Evolutionary conservation across 2,113 vertebrate species (phyloP).

Genomic region (Gopherus flavomarginatus): DNA sequence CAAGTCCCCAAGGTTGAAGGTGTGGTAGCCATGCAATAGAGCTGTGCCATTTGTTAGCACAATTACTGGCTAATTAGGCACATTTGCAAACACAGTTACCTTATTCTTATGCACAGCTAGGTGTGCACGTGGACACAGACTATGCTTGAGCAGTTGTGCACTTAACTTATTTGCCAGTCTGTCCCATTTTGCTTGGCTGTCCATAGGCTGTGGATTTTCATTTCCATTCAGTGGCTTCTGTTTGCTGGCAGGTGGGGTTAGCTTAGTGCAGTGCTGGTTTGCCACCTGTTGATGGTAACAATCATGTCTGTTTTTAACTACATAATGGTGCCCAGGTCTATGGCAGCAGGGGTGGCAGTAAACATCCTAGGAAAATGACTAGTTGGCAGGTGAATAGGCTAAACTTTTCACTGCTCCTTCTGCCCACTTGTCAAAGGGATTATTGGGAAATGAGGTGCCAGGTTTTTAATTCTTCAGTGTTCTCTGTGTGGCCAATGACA

Average conservation of each 20-base stretch:
- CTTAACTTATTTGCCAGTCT: neutral
- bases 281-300: neutral
- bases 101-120: fast-evolving
- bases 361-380: neutral
- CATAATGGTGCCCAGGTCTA: neutral
- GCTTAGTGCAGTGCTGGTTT: neutral
- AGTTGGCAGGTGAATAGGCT: neutral
- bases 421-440: neutral
- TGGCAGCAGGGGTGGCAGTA: neutral
- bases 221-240: neutral
- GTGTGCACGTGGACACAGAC: neutral
- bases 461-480: neutral
- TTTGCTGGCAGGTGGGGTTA: neutral
- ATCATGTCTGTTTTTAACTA: neutral
- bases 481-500: neutral
- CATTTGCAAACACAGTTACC: neutral
- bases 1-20: neutral
- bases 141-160: neutral
- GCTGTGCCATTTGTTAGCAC: neutral
- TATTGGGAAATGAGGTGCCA: neutral
- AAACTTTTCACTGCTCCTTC: neutral
- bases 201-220: fast-evolving
- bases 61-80: neutral
- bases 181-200: neutral
- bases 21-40: neutral